Conservation (phyloP, 2,888 invertebrate genomes). For the Ceraclea dissimilis region DNA sequence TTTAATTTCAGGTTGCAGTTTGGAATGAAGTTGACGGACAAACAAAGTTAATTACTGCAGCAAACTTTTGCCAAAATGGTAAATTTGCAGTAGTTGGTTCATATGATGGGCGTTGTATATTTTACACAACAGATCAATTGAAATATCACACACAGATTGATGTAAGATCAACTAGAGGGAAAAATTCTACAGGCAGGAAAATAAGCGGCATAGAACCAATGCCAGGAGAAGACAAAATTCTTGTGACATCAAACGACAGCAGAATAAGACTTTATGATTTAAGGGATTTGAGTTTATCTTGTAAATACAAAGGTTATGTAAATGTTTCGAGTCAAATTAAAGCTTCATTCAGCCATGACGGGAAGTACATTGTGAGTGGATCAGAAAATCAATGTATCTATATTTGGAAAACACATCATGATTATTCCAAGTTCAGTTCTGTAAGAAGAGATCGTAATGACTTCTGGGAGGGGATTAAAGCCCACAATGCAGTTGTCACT, state of each 20-base stretch:
- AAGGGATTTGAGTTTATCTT: constrained; percentile 86
- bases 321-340: constrained; percentile 96
- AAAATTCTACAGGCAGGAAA: constrained; percentile 89
- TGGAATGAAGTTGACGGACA: constrained; percentile 96
- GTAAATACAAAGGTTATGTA: constrained; percentile 90
- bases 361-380: constrained; percentile 94
- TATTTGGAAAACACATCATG: constrained; percentile 96
- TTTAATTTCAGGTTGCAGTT: constrained; percentile 63
- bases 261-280: constrained; percentile 93
- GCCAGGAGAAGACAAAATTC: constrained; percentile 90
- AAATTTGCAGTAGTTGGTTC: constrained; percentile 98
- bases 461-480: constrained; percentile 96
- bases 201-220: constrained; percentile 97
- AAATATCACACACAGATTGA: constrained; percentile 98
- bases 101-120: constrained; percentile 96
- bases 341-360: constrained; percentile 95
- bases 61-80: constrained; percentile 95
- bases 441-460: constrained; percentile 89
- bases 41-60: constrained; percentile 90
- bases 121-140: constrained; percentile 95
- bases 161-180: constrained; percentile 88
- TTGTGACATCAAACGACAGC: constrained; percentile 97
- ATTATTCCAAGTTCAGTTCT: constrained; percentile 90
- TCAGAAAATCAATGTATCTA: constrained; percentile 97
- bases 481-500: constrained; percentile 92